phyloP scores from a whole-genome alignment of 2,113 vertebrate genomes.

The Ptilonorhynchus violaceus region DNA sequence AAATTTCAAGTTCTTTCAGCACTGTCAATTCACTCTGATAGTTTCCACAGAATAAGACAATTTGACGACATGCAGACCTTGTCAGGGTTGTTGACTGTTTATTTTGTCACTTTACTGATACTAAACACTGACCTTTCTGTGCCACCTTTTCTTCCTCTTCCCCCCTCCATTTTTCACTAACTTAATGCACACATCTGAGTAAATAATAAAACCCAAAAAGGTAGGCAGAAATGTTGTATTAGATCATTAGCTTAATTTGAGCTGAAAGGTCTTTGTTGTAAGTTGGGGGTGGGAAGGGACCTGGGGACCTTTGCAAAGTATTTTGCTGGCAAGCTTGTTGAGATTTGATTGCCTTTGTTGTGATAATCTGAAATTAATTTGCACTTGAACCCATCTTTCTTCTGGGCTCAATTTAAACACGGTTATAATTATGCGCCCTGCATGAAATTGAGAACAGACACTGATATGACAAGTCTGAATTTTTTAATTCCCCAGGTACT shows the following conservation, averaged over 20 bases:
- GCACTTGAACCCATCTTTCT: slow-evolving; percentile 98
- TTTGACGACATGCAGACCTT: slow-evolving; percentile 65
- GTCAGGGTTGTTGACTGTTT: slow-evolving; percentile 63
- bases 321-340: slow-evolving; percentile 86
- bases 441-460: slow-evolving; percentile 91
- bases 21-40: slow-evolving; percentile 53
- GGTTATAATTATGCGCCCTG: slow-evolving; percentile 89
- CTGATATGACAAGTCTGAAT: slow-evolving; percentile 87
- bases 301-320: slow-evolving; percentile 84
- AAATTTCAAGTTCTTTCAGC: slow-evolving; percentile 65
- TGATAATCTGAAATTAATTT: slow-evolving; percentile 99
- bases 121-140: slow-evolving; percentile 68
- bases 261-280: slow-evolving; percentile 85
- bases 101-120: slow-evolving; percentile 73
- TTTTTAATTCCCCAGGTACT: slow-evolving; percentile 94
- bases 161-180: background rate
- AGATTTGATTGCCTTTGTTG: slow-evolving; percentile 96
- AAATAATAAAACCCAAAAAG: slow-evolving; percentile 68
- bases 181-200: slow-evolving; percentile 64
- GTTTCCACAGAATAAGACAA: slow-evolving; percentile 59
- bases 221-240: slow-evolving; percentile 76
- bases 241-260: slow-evolving; percentile 89
- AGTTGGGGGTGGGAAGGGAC: slow-evolving; percentile 77
- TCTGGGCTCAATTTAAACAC: slow-evolving; percentile 95
- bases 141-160: slow-evolving; percentile 54